These are phyloP conservation scores for Zygaena filipendulae DNA, from an alignment of 2,888 invertebrate genomes.

Conservation along the genomic window DNA sequence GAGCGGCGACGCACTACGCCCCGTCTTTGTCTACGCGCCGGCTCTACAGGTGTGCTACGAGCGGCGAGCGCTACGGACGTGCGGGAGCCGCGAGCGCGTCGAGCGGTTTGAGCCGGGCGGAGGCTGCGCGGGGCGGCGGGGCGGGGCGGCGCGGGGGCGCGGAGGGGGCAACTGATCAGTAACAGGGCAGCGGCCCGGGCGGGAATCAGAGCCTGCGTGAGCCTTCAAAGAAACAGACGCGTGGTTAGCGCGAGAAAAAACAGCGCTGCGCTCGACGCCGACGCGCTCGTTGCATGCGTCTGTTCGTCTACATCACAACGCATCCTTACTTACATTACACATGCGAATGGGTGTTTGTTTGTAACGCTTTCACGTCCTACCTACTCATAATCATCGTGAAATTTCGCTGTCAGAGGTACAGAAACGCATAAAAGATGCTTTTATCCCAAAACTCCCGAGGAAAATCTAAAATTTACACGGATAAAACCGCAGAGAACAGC, in stretches of 20 bases:
- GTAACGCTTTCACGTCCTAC: too few relatives aligned
- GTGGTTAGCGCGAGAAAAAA: constrained; percentile 18
- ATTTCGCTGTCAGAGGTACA: too few relatives aligned
- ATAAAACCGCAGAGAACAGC: too few relatives aligned
- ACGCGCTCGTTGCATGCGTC: constrained; percentile 16
- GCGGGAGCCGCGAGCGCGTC: constrained; percentile 26
- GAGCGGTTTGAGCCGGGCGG: constrained; percentile 30
- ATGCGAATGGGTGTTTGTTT: too few relatives aligned
- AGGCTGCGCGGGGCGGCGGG: constrained; percentile 20
- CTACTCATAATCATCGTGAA: too few relatives aligned
- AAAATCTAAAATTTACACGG: too few relatives aligned
- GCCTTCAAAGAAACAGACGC: too few relatives aligned
- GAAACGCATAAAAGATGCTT: too few relatives aligned
- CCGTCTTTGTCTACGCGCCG: constrained; percentile 17
- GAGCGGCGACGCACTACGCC: constrained; percentile 18
- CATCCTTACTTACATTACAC: neutral
- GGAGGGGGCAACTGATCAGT: constrained; percentile 33
- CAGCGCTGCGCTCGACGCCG: constrained; percentile 19
- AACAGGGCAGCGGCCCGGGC: constrained; percentile 50
- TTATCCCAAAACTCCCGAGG: too few relatives aligned
- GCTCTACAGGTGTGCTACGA: constrained; percentile 40
- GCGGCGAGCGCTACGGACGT: constrained; percentile 21
- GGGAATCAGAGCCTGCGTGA: constrained; percentile 44
- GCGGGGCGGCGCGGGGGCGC: constrained; percentile 24
- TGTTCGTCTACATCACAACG: neutral